A percentile compares a stretch with the other conserved stretches of the same genome.
These are phyloP conservation scores for Thaleichthys pacificus DNA, from an alignment of 2,797 vertebrate genomes.

Conservation along the genomic window DNA sequence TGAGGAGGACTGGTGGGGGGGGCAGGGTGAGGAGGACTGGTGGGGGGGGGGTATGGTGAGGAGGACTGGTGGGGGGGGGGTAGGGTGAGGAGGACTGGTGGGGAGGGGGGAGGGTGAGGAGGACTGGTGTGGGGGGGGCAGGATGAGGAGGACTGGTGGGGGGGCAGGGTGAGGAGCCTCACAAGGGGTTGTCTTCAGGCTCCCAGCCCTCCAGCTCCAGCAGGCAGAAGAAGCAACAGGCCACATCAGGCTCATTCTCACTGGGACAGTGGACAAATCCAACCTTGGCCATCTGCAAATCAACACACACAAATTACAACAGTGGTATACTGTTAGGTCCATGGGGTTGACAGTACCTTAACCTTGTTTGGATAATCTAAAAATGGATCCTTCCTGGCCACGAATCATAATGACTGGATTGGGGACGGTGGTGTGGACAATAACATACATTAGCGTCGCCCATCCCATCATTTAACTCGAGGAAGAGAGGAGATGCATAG, in stretches of 20 bases:
- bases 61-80: too few species aligned
- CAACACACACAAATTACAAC: not conserved
- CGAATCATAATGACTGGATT: not conserved
- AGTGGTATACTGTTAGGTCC: not conserved
- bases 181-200: conserved; percentile 80
- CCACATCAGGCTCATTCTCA: conserved; percentile 75
- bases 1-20: too few species aligned
- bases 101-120: too few species aligned
- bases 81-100: too few species aligned
- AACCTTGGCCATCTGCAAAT: conserved; percentile 78
- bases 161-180: conserved; percentile 17
- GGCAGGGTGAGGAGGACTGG: too few species aligned
- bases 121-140: too few species aligned
- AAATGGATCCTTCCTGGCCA: not conserved
- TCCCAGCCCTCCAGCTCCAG: conserved; percentile 84
- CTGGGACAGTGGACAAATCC: conserved; percentile 80
- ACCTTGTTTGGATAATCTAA: not conserved
- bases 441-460: not conserved
- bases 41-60: too few species aligned
- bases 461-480: not conserved
- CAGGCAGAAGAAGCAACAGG: conserved; percentile 83
- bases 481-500: not conserved
- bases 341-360: not conserved
- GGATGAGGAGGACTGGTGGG: too few species aligned
- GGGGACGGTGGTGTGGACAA: not conserved